A percentile compares a stretch with the other conserved stretches of the same genome.
Evolutionary conservation across 1,140 invertebrate species (phyloP).

Genomic region (Colletes gigas): DNA sequence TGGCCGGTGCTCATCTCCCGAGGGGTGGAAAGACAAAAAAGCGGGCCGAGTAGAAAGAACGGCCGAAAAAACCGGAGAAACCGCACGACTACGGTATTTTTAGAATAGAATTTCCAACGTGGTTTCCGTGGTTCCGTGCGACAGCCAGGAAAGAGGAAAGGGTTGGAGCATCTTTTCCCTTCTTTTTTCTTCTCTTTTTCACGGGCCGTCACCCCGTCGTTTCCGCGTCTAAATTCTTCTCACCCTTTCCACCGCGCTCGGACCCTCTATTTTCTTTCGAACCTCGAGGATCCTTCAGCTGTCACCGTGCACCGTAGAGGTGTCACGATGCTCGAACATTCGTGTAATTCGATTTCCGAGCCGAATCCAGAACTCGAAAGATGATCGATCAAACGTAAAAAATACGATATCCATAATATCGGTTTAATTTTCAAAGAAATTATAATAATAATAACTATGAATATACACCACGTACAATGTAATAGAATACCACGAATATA

Average conservation of each 20-base stretch:
- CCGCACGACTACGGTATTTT: constrained; percentile 54
- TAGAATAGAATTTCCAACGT: constrained; percentile 62
- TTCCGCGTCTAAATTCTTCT: constrained; percentile 61
- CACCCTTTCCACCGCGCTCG: constrained; percentile 24
- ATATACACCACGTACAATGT: too few relatives aligned
- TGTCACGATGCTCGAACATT: too few relatives aligned
- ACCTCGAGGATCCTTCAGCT: constrained; percentile 43
- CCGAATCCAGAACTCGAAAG: not conserved
- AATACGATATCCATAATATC: too few relatives aligned
- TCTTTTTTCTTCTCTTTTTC: constrained; percentile 8
- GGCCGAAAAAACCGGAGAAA: constrained; percentile 39
- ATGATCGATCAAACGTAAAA: too few relatives aligned
- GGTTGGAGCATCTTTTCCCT: constrained; percentile 39
- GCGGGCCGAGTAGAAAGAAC: constrained; percentile 38
- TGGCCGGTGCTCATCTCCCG: constrained; percentile 59
- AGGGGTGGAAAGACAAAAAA: constrained; percentile 61
- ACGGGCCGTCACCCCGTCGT: constrained; percentile 26
- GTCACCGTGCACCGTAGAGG: constrained; percentile 1
- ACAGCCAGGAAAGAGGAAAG: constrained; percentile 55
- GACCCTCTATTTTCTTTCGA: constrained; percentile 49
- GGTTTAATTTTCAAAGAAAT: too few relatives aligned
- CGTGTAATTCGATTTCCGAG: too few relatives aligned
- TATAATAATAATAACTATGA: too few relatives aligned
- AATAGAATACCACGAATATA: too few relatives aligned
- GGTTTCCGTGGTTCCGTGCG: constrained; percentile 53